Evolutionary conservation across 2,113 vertebrate species (phyloP), one percentile per base, ranked within the genome.

Genomic region (Pandion haliaetus): DNA sequence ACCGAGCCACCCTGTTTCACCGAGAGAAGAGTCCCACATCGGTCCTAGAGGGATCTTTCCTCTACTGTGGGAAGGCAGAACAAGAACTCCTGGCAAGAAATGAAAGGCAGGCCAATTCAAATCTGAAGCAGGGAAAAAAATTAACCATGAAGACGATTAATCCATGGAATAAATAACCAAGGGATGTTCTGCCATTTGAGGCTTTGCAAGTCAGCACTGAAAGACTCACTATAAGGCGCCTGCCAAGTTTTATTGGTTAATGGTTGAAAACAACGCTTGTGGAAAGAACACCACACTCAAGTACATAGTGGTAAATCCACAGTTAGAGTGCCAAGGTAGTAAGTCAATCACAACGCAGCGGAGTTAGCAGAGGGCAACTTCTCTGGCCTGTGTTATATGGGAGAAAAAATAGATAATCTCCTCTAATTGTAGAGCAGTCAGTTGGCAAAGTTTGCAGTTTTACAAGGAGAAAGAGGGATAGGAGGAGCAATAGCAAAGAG

Each of bases 181-280:
- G 42, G 36, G 36, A 18, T 73, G 79, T 88, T 36, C 61, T 32
- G 18, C 21, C 67, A 36, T 80, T 42, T 76, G 84, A 84, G 61
- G 79, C 67, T 94, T 92, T 2, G 0, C 79, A 92, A 74, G 49
- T 54, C 79, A 52, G 45, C 72, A 6, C 47, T 13, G 17, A 38
- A 18, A 32, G 61, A 16, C 42, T 29, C 34, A 0, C 34, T 25
- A 0, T 9, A 17, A 29, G 6, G 16, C 5, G 1, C 34, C 63
- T 2, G 14, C 73, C 57, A 88, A 65, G n/a, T 36, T 76, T 42
- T 19, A 26, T 12, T 59, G 62, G 84, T 76, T 54, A 70, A 76
- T 13, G 34, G 44, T 65, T 4, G 12, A 70, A 57, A 71, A 73
- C 52, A 47, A 47, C 3, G 49, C 49, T 50, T 34, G 40, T n/a